Percentiles rank a stretch among this genome's conserved stretches.
phyloP scores from a whole-genome alignment of 2,797 vertebrate species.

The Rhinichthys osculus region DNA sequence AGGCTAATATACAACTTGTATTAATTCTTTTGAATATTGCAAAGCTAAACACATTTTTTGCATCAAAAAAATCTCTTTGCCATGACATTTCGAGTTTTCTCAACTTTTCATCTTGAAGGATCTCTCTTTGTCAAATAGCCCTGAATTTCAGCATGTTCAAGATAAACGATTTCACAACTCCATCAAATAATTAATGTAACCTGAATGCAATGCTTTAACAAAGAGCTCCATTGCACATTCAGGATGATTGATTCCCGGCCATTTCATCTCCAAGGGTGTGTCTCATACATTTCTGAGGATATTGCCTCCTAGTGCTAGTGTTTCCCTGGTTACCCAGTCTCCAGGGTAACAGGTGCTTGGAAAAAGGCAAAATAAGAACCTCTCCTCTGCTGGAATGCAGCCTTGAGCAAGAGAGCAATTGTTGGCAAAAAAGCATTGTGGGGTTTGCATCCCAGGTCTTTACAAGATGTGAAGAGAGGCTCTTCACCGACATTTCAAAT shows the following conservation, averaged over 20 bases:
- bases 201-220: constrained; percentile 18
- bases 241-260: constrained; percentile 40
- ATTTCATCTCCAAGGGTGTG: constrained; percentile 52
- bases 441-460: constrained; percentile 51
- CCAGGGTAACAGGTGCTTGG: constrained; percentile 68
- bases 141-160: not conserved
- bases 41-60: not conserved
- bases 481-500: constrained; percentile 39
- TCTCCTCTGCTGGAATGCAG: constrained; percentile 60
- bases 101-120: not conserved
- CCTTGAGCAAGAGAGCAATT: constrained; percentile 53
- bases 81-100: not conserved
- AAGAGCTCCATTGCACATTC: constrained; percentile 45
- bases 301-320: constrained; percentile 48
- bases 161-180: not conserved
- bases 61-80: too few species aligned
- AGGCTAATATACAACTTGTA: too few species aligned
- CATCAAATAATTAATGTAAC: constrained; percentile 3
- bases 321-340: constrained; percentile 66
- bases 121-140: not conserved
- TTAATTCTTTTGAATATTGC: too few species aligned
- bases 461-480: constrained; percentile 50
- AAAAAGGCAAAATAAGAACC: constrained; percentile 56
- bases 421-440: constrained; percentile 53
- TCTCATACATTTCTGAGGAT: constrained; percentile 44